Evolutionary conservation across 2,888 invertebrate species (phyloP), one percentile per base, ranked within the genome.

Genomic region (Meghimatium bilineatum): DNA sequence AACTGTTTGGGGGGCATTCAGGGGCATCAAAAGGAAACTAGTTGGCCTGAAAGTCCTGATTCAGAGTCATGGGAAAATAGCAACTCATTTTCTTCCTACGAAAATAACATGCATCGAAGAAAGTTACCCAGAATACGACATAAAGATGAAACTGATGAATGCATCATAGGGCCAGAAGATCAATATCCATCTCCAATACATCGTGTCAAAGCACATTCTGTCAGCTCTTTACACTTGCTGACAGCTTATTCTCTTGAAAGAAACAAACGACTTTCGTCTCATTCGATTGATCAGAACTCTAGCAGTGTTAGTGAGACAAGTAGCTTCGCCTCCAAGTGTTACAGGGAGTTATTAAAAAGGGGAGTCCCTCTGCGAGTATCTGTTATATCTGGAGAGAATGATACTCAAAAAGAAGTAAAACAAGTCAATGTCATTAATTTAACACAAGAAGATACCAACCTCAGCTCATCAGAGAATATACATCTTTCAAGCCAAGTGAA

Each of bases 341-440:
- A 91, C 82, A 82, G 89, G 29, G 90, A 90, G 85, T 86, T 91
- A 20, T 87, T 89, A 5, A 89, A 88, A 74, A 88, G 89, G 79
- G 91, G 91, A 0, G 90, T 91, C 32, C 91, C 91, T n/a, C 78
- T 91, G 34, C 82, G 90, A 60, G 89, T 90, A 1, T 90, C 91
- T n/a, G 88, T 89, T 2, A 87, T 91, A 14, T 87, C 89, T 38
- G 86, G 72, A n/a, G 78, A 77, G 69, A 32, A 44, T 26, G 52
- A 10, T 10, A 23, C 44, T 49, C 10, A 20, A 29, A 23, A 79
- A 29, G 49, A 69, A 23, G 34, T 23, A 32, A 32, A 56, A 8
- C 32, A 17, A 74, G 20, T 17, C 29, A 23, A 74, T 32, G 52
- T 52, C 29, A 26, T 1, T 38, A 1, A 20, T 26, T 1, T 26